Evolutionary conservation across 1,140 invertebrate species (phyloP), one percentile per base, ranked within the genome.

Genomic region (Cataglyphis hispanica): DNA sequence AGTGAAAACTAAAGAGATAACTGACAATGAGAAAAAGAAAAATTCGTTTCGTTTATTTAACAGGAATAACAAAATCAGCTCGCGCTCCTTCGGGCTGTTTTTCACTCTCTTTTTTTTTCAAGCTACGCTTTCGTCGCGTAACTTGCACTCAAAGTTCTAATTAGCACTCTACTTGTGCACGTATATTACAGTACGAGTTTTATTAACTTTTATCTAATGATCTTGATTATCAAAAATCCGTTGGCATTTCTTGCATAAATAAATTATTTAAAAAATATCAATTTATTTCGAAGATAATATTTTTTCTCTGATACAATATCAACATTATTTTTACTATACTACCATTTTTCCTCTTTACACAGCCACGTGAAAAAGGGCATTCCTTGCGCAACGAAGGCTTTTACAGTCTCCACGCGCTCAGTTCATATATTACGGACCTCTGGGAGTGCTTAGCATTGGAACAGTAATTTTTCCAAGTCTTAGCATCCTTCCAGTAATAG

Each of bases 351-450:
- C 86, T 63, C 63, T 83, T 63, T 25, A 34, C 27, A 25, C 63
- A 43, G 8, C 69, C 19, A 10, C 22, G 10, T 34, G 11, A 40
- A 72, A 61, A 84, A 67, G 81, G 67, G 66, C 27, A 87, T 84
- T 46, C 50, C 37, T 86, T 69, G 78, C 50, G 34, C 50, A 25
- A 78, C 13, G 27, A 84, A 83, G 46, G 58, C 34, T 72, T 86
- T 86, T 88, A 72, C 60, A 86, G 84, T 74, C 83, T 75, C 16
- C 43, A 46, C 53, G 66, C 75, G 22, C 31, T 63, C 69, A 60
- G 69, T 86, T 88, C 87, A 88, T 89, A 88, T 81, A 88, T 89
- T 89, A 88, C 61, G 19, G 43, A 31, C 60, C 67, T 56, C 60
- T 58, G 83, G 87, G 87, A 72, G 56, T 85, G 46, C 87, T 88